Percentiles rank a stretch among this genome's conserved stretches.
phyloP scores from a whole-genome alignment of 2,113 vertebrate species.

The Todiramphus chloris region DNA sequence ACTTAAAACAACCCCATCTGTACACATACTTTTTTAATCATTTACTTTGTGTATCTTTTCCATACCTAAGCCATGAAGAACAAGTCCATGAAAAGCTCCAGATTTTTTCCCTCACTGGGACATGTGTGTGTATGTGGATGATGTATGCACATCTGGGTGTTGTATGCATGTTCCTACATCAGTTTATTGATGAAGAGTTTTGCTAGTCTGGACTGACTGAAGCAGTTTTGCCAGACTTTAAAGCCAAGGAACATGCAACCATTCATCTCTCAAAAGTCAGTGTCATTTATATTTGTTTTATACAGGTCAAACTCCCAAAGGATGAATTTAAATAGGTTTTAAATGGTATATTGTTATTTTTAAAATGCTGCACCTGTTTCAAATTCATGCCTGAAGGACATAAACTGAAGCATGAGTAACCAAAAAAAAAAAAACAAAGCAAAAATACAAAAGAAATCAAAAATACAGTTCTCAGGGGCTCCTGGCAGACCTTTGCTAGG shows the following conservation, averaged over 20 bases:
- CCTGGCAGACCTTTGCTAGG: not conserved
- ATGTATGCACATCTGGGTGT: not conserved
- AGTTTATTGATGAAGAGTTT: not conserved
- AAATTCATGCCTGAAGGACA: not conserved
- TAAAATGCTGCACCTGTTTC: not conserved
- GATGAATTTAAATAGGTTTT: not conserved
- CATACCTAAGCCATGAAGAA: not conserved
- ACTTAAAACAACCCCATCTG: constrained; percentile 13
- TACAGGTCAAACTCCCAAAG: not conserved
- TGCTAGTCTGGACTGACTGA: not conserved
- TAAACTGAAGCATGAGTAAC: not conserved
- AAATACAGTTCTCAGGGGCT: rapidly evolving
- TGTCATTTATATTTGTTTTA: not conserved
- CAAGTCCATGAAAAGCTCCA: not conserved
- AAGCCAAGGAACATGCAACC: not conserved
- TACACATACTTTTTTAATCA: not conserved
- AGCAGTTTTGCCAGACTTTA: not conserved
- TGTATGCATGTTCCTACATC: not conserved
- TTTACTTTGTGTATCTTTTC: not conserved
- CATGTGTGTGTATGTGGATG: not conserved
- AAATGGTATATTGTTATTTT: not conserved
- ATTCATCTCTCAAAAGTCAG: constrained; percentile 13
- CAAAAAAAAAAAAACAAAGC: too few relatives aligned
- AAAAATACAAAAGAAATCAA: not conserved
- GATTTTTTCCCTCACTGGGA: not conserved